Percentiles rank a stretch among this genome's conserved stretches.
Evolutionary conservation across 2,888 invertebrate species (phyloP).

Genomic region (Leucoma salicis): DNA sequence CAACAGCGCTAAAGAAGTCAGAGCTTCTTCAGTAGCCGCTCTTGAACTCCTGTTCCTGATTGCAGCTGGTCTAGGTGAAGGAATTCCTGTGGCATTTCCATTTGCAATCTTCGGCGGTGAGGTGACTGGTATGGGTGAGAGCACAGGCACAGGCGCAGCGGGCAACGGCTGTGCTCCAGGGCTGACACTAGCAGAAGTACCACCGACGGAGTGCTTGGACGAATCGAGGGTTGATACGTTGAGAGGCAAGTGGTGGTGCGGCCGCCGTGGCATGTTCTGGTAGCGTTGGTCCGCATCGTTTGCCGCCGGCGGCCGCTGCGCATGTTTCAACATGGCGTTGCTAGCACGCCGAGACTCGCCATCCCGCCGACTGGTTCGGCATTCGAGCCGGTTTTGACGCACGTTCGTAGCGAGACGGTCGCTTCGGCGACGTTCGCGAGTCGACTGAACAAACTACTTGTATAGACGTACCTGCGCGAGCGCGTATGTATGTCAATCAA

Average conservation of each 20-base stretch:
- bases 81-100: constrained; percentile 82
- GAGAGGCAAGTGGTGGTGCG: constrained; percentile 84
- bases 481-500: constrained; percentile 68
- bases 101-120: constrained; percentile 75
- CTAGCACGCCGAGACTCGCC: constrained; percentile 67
- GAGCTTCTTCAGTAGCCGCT: constrained; percentile 85
- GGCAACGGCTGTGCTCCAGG: constrained; percentile 71
- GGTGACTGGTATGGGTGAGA: constrained; percentile 54
- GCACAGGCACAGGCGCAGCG: constrained; percentile 47
- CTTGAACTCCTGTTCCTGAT: constrained; percentile 60
- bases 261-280: constrained; percentile 82
- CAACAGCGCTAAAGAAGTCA: constrained; percentile 92
- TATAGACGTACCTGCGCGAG: constrained; percentile 49
- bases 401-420: constrained; percentile 44
- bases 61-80: constrained; percentile 50
- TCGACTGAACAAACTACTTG: constrained; percentile 45
- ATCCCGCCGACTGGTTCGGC: constrained; percentile 72
- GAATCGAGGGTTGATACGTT: constrained; percentile 86
- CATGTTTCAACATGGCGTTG: constrained; percentile 87
- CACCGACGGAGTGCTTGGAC: constrained; percentile 84
- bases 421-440: constrained; percentile 53
- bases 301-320: constrained; percentile 82
- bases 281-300: constrained; percentile 79
- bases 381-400: constrained; percentile 54
- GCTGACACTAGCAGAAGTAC: constrained; percentile 80